Base-by-base conservation (phyloP, 2,113 vertebrate species). In the Nyctibius bracteatus region DNA sequence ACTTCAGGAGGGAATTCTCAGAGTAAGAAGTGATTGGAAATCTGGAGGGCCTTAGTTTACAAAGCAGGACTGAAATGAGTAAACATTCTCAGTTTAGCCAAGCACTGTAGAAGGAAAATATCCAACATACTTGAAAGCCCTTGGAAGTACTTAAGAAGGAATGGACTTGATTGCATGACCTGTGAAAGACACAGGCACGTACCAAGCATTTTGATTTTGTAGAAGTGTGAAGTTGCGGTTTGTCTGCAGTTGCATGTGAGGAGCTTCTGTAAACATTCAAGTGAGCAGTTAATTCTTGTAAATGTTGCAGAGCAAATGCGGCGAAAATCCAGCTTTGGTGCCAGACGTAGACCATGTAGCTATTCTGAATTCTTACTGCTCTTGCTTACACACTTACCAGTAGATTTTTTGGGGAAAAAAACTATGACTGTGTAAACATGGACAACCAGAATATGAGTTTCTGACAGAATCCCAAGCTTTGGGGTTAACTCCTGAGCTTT, bases 221-320 rank as follows among this genome's bases (percentile, higher is more conserved):
- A 22, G 59, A 86, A 87, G 80, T 54, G 14, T 55, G 54, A 92
- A 82, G 54, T 86, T 90, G 84, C 86, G 66, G 16, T 72, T 94
- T 88, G 78, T 52, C 47, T 84, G 17, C 23, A 57, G 2, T 52
- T 65, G 61, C 49, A 65, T 27, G 10, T 65, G 65, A 84, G 44
- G 28, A 88, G 43, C 72, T 91, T 96, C 86, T 92, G 65, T 79
- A 94, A 96, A 84, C 27, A 28, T 78, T 79, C 10, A 61, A 71
- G 47, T 81, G 55, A 93, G 80, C 77, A 86, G 49, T 78, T 91
- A 78, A 28, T 61, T 92, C 41, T 72, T 90, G 77, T 86, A 90
- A 94, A 74, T 81, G 65, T 73, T 93, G 73, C 66, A 81, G 55
- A 90, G 43, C 47, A 88, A 88, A 74, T n/a, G 20, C 46, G 83